phyloP scores from a whole-genome alignment of 2,113 vertebrate species.

The Bolborhynchus lineola region DNA sequence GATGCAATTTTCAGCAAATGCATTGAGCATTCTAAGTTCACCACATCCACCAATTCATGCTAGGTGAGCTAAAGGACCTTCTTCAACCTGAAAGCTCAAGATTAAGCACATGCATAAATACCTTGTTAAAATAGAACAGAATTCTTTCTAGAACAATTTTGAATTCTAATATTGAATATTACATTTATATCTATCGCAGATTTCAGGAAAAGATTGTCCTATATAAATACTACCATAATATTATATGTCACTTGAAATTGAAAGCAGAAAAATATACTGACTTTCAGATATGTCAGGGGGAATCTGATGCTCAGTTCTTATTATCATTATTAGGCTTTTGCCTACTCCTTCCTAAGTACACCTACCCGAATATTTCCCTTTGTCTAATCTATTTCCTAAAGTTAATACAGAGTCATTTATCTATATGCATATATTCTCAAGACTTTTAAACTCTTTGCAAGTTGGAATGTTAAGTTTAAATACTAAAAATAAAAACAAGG shows the following conservation, averaged over 20 bases:
- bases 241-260: neutral
- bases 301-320: neutral
- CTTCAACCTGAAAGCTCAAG: neutral
- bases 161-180: neutral
- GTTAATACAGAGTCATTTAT: neutral
- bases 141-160: neutral
- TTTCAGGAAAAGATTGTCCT: neutral
- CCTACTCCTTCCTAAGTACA: neutral
- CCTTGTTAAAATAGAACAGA: neutral
- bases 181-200: neutral
- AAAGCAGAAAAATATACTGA: neutral
- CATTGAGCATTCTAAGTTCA: neutral
- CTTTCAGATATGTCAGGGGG: neutral
- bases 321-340: neutral
- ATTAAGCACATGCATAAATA: neutral
- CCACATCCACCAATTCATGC: neutral
- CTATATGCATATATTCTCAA: neutral
- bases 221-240: neutral
- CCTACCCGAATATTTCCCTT: neutral
- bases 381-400: neutral
- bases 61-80: neutral
- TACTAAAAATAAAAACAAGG: neutral
- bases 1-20: neutral
- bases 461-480: neutral
- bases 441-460: neutral